Conservation (phyloP, 2,797 vertebrate species). For the Myotis findleyi region DNA sequence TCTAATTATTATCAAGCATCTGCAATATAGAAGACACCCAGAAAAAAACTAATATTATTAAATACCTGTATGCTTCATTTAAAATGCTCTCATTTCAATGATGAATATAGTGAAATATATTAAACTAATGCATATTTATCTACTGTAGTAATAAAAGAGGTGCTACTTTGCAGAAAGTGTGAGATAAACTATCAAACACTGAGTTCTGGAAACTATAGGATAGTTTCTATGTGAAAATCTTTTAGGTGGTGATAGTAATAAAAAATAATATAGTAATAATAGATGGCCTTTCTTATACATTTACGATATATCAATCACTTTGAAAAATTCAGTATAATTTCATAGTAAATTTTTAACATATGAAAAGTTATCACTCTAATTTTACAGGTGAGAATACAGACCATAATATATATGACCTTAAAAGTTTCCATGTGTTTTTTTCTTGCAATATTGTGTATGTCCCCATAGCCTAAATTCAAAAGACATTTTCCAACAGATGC, state of each 20-base stretch:
- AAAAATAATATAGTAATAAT: neutral
- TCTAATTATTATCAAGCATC: neutral
- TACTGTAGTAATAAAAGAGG: neutral
- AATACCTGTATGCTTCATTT: neutral
- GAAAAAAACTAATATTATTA: constrained; percentile 4
- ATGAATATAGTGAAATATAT: neutral
- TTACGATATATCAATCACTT: neutral
- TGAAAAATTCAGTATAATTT: neutral
- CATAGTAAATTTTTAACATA: neutral
- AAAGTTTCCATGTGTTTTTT: neutral
- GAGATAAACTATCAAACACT: neutral
- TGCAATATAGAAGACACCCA: neutral
- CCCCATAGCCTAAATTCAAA: neutral
- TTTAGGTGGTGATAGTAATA: neutral
- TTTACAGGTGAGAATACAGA: constrained; percentile 1
- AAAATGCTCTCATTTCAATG: neutral
- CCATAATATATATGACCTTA: neutral
- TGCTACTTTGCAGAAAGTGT: neutral
- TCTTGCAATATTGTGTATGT: neutral
- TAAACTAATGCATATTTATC: neutral
- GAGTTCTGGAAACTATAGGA: neutral
- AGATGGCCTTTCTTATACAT: neutral
- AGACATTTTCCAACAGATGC: constrained; percentile 43
- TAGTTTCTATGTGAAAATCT: neutral
- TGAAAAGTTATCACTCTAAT: neutral